A percentile compares a stretch with the other conserved stretches of the same genome.
Evolutionary conservation across 1,140 invertebrate species (phyloP).

Genomic region (Drosophila kohkoa): DNA sequence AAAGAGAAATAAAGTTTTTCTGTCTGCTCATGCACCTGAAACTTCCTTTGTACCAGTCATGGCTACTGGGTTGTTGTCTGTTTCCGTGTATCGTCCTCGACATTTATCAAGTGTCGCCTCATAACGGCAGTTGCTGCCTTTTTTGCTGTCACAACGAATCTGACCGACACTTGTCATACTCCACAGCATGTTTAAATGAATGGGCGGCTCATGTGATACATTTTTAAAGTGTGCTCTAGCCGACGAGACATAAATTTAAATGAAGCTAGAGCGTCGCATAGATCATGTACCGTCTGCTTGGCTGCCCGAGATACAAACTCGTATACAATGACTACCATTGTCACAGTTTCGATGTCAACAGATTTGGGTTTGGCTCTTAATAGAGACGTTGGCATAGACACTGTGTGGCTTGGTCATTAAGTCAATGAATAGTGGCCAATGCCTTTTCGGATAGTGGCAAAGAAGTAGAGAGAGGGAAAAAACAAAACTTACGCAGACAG

Average conservation of each 20-base stretch:
- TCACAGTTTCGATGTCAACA: conserved; percentile 1
- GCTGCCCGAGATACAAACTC: conserved; percentile 11
- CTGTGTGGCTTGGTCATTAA: conserved; percentile 51
- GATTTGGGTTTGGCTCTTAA: conserved; percentile 36
- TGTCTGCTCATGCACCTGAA: neutral
- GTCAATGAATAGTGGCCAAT: conserved; percentile 24
- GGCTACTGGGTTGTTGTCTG: conserved; percentile 14
- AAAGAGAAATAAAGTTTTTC: neutral
- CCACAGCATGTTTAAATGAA: conserved; percentile 49
- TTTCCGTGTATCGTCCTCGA: conserved; percentile 19
- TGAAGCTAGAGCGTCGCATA: conserved; percentile 48
- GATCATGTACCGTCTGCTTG: conserved; percentile 41
- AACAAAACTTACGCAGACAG: conserved; percentile 63
- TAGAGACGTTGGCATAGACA: conserved; percentile 42
- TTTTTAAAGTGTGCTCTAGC: conserved; percentile 45
- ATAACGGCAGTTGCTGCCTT: conserved; percentile 23
- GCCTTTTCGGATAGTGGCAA: conserved; percentile 3
- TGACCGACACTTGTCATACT: conserved; percentile 66
- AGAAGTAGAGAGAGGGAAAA: conserved; percentile 22
- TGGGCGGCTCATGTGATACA: conserved; percentile 19
- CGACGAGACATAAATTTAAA: conserved; percentile 58
- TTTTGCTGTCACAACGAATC: conserved; percentile 13
- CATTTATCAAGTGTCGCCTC: conserved; percentile 49
- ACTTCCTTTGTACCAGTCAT: conserved; percentile 4
- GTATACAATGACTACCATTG: neutral